Evolutionary conservation across 1,140 invertebrate genomes (phyloP), one percentile per base, ranked within the genome.

Genomic region (Ladona fulva): DNA sequence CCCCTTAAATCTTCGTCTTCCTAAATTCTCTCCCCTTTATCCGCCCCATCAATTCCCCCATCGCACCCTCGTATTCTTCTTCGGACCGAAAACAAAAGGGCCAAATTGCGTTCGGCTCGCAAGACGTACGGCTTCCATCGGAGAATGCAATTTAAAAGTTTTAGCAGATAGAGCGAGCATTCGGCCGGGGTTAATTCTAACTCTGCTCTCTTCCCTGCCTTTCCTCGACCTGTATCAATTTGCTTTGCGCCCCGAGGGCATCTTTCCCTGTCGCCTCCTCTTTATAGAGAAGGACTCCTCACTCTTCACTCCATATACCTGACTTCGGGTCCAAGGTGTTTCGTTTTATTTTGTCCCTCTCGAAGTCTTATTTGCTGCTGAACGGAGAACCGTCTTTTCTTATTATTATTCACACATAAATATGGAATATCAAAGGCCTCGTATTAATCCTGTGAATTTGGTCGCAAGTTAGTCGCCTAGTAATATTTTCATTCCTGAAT

Each of bases 111-210:
- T 24, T 37, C 74, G 24, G 74, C 24, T 7, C 25, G 75, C 12
- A 76, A 76, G 75, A 76, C 75, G 75, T 37, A 76, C 75, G 75
- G 19, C 75, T 42, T 76, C 75, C 75, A 76, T 76, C 42, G 25
- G 24, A 76, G 75, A 76, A 76, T 76, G 75, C 75, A 76, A 76
- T 76, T 76, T 76, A 37, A 76, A 76, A 76, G 42, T 42, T 76
- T 76, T 76, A n/a, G 24, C 75, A 76, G 75, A 76, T 76, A 76
- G 12, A 76, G 75, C 75, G 75, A 76, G 22, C 25, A 76, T 76
- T 22, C 52, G 52, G 19, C 44, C 44, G 24, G 74, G 75, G 25
- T 76, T 37, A 76, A 37, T 76, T 42, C 25, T 24, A 76, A 25
- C 75, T 29, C 19, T 42, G n/a, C 19, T 25, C 75, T 24, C 74